phyloP scores from a whole-genome alignment of 2,888 invertebrate species.

The Drosophila melanosoma region DNA sequence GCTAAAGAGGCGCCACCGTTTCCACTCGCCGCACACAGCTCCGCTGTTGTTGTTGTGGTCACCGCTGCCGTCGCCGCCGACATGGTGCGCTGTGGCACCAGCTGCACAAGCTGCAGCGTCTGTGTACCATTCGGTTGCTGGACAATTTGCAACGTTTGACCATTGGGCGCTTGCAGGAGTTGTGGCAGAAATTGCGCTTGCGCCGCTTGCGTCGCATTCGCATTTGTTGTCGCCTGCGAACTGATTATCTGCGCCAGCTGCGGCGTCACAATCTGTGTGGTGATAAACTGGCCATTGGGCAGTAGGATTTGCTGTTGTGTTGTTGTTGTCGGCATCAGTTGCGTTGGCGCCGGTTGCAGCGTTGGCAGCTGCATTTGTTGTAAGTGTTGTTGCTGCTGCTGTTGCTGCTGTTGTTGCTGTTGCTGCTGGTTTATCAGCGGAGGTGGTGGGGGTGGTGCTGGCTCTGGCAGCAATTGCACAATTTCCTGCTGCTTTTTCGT shows the following conservation, averaged over 20 bases:
- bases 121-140: constrained; percentile 84
- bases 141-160: constrained; percentile 84
- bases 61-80: constrained; percentile 47
- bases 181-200: constrained; percentile 80
- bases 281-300: constrained; percentile 84
- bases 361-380: constrained; percentile 70
- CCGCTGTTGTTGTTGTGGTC: constrained; percentile 56
- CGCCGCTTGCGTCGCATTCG: constrained; percentile 39
- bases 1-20: constrained; percentile 55
- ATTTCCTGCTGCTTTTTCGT: constrained; percentile 60
- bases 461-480: constrained; percentile 52
- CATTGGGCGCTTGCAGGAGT: constrained; percentile 81
- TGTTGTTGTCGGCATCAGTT: constrained; percentile 71
- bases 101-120: constrained; percentile 79
- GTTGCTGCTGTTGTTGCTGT: constrained; percentile 24
- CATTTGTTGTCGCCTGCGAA: constrained; percentile 41
- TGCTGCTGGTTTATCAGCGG: constrained; percentile 55
- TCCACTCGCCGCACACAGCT: constrained; percentile 67
- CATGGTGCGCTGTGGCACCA: constrained; percentile 73
- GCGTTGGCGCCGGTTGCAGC: constrained; percentile 62
- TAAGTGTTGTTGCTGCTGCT: constrained; percentile 63
- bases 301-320: constrained; percentile 83
- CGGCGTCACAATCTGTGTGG: constrained; percentile 84
- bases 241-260: constrained; percentile 84
- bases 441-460: constrained; percentile 52